Evolutionary conservation across 2,113 vertebrate species (phyloP).

Genomic region (Sceloporus tristichus): DNA sequence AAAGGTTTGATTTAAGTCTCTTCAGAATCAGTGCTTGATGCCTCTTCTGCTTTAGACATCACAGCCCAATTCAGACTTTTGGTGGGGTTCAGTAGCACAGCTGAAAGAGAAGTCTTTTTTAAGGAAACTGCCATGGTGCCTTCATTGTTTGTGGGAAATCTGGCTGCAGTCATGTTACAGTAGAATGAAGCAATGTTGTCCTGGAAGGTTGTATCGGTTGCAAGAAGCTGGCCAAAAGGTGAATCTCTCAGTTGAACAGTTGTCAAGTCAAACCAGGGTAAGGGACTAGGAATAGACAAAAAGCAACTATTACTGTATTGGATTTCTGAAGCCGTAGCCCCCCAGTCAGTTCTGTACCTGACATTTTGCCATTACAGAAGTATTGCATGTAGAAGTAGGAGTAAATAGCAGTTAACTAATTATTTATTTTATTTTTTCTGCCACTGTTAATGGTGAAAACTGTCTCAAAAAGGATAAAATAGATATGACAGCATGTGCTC

Average conservation of each 20-base stretch:
- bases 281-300: slow-evolving; percentile 69
- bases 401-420: not conserved
- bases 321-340: not conserved
- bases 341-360: slow-evolving; percentile 5
- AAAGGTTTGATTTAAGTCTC: slow-evolving; percentile 2
- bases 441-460: not conserved
- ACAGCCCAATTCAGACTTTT: not conserved
- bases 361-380: slow-evolving; percentile 21
- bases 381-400: not conserved
- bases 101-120: slow-evolving; percentile 22
- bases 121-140: not conserved
- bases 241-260: slow-evolving; percentile 74
- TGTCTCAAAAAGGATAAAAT: not conserved
- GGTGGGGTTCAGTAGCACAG: not conserved
- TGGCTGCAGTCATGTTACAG: slow-evolving; percentile 50
- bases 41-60: slow-evolving; percentile 18
- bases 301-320: not conserved
- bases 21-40: slow-evolving; percentile 33
- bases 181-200: slow-evolving; percentile 66
- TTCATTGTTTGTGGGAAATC: slow-evolving; percentile 7
- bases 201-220: slow-evolving; percentile 53
- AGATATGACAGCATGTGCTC: not conserved
- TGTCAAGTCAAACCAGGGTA: slow-evolving; percentile 82
- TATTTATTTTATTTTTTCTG: not conserved
- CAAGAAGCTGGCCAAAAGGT: slow-evolving; percentile 70